Evolutionary conservation across 2,797 vertebrate species (phyloP), one percentile per base, ranked within the genome.

Genomic region (Thaleichthys pacificus): DNA sequence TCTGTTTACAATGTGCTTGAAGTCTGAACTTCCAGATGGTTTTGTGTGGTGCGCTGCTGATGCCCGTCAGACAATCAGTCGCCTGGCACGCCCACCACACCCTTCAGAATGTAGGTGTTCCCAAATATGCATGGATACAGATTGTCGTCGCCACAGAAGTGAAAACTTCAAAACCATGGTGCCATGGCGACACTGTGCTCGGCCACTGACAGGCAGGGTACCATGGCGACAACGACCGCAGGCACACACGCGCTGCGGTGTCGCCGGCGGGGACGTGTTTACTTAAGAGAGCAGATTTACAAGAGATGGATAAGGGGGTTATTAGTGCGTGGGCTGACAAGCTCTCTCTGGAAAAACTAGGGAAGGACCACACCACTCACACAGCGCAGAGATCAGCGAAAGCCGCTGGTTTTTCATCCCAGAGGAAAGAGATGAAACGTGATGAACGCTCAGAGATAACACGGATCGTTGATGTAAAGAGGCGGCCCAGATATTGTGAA

Each of bases 201-300:
- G 83, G 74, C 14, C 74, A 88, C 68, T 77, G 79, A 81, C 82
- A 77, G 76, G 60, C 68, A 6, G 51, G 30, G 56, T 47, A 2
- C 83, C 79, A 79, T 82, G 78, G 84, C 30, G 71, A 87, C 85
- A 19, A 73, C 78, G 72, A 66, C 73, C 68, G 51, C 9, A 73
- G 72, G 70, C 75, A 9, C 75, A 9, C 69, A 68, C 69, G 75
- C 80, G 73, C 81, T 79, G 77, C 19, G 79, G 82, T 79, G 75
- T 78, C 69, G 79, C 81, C 75, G 67, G 58, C 14, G 64, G 80
- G 76, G 70, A 75, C 68, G 72, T 84, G 82, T 89, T 91, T 89
- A 82, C 77, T 87, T 87, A 80, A 76, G 76, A n/a, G 84, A 86
- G 87, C 80, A 84, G 84, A 80, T 87, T 84, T 75, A 83, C 73